These are phyloP conservation scores for Sylvilagus bachmani DNA, from an alignment of 2,113 vertebrate species.

Conservation along the genomic window DNA sequence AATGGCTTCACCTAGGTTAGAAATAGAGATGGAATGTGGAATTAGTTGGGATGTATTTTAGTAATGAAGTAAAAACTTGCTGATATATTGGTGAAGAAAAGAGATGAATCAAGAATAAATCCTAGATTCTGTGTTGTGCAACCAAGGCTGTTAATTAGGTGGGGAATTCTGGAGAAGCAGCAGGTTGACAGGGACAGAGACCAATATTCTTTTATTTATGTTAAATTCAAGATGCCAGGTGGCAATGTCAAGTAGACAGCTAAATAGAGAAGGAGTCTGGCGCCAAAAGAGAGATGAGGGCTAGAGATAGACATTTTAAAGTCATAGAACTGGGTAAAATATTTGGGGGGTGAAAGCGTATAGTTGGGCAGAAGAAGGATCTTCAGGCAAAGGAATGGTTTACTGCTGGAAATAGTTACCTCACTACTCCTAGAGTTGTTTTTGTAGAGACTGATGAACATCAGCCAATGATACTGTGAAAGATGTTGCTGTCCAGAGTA, in stretches of 20 bases:
- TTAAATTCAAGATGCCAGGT: neutral
- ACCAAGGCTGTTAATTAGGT: neutral
- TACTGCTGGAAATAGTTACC: neutral
- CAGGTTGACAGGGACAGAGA: neutral
- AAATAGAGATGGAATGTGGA: neutral
- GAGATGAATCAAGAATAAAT: slow-evolving; percentile 6
- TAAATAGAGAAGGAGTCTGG: neutral
- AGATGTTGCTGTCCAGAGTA: neutral
- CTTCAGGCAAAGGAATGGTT: neutral
- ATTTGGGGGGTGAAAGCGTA: neutral
- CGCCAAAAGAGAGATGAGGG: neutral
- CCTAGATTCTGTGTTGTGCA: neutral
- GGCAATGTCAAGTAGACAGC: neutral
- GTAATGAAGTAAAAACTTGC: neutral
- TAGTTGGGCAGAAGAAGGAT: neutral
- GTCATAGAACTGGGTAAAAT: neutral
- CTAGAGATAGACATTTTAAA: neutral
- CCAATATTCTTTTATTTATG: neutral
- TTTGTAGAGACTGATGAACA: neutral
- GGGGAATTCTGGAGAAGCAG: neutral
- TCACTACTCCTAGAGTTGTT: neutral
- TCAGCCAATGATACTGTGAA: neutral
- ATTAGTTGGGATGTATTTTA: neutral
- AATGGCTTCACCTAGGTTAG: neutral
- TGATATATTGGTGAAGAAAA: slow-evolving; percentile 2